These are phyloP conservation scores for Laticauda laticaudata DNA, from an alignment of 2,113 vertebrate species.

Conservation along the genomic window DNA sequence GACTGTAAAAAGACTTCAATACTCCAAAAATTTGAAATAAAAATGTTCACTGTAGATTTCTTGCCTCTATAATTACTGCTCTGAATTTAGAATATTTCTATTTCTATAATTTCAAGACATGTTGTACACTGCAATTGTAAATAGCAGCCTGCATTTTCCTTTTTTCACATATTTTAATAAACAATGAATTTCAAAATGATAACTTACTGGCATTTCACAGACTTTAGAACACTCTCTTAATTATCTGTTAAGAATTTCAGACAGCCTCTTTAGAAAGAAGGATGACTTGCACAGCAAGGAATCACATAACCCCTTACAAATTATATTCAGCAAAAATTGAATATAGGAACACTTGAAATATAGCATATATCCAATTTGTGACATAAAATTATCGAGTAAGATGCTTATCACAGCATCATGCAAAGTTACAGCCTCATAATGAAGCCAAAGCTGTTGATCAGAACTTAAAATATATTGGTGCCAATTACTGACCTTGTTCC, in stretches of 20 bases:
- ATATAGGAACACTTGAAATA: background rate
- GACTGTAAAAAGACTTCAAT: background rate
- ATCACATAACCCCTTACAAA: background rate
- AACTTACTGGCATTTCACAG: background rate
- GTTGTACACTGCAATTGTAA: background rate
- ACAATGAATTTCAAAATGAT: background rate
- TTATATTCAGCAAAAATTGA: background rate
- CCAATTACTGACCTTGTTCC: slow-evolving; percentile 73
- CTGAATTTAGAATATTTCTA: background rate
- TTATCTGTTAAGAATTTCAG: background rate
- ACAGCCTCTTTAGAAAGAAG: background rate
- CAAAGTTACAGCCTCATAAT: background rate
- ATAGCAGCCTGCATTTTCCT: background rate
- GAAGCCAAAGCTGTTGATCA: background rate
- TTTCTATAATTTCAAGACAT: background rate
- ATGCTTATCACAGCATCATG: background rate
- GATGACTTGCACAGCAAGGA: background rate
- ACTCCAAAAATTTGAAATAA: background rate
- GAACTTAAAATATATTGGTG: background rate
- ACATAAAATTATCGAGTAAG: background rate
- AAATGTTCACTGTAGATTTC: background rate
- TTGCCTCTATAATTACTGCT: background rate
- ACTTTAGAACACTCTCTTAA: background rate
- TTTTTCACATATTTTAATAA: background rate
- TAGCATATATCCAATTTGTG: background rate